phyloP scores from a whole-genome alignment of 1,140 invertebrate genomes.

The Triops cancriformis region DNA sequence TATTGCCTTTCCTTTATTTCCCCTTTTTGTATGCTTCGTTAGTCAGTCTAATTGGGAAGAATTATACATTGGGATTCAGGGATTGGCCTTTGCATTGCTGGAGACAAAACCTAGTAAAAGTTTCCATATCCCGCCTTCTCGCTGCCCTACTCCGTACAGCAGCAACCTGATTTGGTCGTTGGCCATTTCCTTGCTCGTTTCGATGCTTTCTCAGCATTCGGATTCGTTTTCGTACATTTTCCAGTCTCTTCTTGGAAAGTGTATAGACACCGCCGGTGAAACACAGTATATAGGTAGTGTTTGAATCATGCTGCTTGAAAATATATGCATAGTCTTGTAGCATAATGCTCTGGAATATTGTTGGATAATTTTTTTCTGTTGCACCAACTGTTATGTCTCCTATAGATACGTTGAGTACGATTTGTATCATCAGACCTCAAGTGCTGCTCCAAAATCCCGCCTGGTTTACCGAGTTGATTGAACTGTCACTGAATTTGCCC shows the following conservation, averaged over 20 bases:
- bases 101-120: not conserved
- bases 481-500: not conserved
- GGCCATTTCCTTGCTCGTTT: not conserved
- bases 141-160: not conserved
- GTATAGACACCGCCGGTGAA: not conserved
- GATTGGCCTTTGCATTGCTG: not conserved
- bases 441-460: not conserved
- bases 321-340: too few species aligned
- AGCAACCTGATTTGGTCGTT: not conserved
- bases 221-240: not conserved
- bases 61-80: not conserved
- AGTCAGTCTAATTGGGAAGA: conserved; percentile 4
- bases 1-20: not conserved
- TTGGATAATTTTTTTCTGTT: not conserved
- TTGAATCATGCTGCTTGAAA: not conserved
- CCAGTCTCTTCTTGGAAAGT: not conserved
- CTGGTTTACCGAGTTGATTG: not conserved
- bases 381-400: not conserved
- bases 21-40: not conserved
- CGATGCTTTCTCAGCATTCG: not conserved
- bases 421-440: not conserved
- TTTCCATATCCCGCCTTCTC: not conserved
- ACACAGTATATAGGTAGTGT: not conserved
- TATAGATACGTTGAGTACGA: not conserved
- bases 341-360: too few species aligned